A percentile compares a stretch with the other conserved stretches of the same genome.
Conservation (phyloP, 2,888 invertebrate genomes). For the Myopa testacea region DNA sequence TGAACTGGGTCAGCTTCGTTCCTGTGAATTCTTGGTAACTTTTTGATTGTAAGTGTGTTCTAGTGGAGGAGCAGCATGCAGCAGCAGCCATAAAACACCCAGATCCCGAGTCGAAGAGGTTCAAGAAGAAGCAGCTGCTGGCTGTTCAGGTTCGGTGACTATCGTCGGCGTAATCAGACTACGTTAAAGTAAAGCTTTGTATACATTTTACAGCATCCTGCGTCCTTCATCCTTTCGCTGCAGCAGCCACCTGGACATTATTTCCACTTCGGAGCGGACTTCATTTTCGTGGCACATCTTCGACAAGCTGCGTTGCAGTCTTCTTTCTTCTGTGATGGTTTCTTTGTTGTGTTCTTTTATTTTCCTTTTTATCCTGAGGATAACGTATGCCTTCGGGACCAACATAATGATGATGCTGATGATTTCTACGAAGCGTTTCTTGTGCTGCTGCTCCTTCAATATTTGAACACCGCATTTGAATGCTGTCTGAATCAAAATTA, state of each 20-base stretch:
- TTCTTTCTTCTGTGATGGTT: background rate
- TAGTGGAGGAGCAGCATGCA: no score
- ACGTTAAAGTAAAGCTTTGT: slow-evolving; percentile 4
- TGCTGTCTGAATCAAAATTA: slow-evolving; percentile 20
- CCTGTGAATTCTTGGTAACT: no score
- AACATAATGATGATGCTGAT: slow-evolving; percentile 6
- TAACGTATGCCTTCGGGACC: slow-evolving; percentile 13
- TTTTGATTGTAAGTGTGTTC: no score
- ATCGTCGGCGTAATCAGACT: no score
- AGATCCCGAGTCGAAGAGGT: no score
- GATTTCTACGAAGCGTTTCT: background rate
- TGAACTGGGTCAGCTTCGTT: no score
- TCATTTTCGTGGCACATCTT: slow-evolving; percentile 9
- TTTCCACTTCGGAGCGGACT: slow-evolving; percentile 22
- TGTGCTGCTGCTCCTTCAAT: slow-evolving; percentile 1
- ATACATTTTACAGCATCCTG: slow-evolving; percentile 11
- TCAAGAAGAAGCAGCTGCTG: no score
- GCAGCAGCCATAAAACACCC: no score
- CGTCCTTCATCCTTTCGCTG: background rate
- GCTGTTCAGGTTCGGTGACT: no score
- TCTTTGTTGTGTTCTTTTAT: no score
- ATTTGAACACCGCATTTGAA: slow-evolving; percentile 10
- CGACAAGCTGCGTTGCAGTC: background rate
- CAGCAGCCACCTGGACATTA: slow-evolving; percentile 14
- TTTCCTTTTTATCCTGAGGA: background rate